Evolutionary conservation across 2,888 invertebrate species (phyloP), one percentile per base, ranked within the genome.

Genomic region (Sipha maydis): DNA sequence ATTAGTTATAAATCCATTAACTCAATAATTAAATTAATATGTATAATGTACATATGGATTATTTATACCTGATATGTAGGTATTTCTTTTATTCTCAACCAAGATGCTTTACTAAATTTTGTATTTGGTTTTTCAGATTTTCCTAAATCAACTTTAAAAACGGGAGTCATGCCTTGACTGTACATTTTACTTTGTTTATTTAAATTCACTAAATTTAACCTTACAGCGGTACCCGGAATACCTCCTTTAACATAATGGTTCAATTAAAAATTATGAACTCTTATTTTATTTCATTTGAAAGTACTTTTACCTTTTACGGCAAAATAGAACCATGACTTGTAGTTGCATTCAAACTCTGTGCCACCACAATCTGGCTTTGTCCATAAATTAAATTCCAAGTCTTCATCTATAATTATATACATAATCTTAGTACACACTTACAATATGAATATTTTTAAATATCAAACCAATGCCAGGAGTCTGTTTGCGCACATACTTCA

Each of bases 321-420:
- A 92, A 98, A 98, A 92, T 97, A 95, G 92, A 98, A 98, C 98
- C 98, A 98, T 1, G 97, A 97, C 90, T 97, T 93, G 92, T 97
- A 97, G 83, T 95, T 95, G 93, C 97, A 97, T 92, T 97, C 96
- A 93, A 94, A 97, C 91, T 95, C 95, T 0, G 97, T 97, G 41
- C 96, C 97, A 76, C 94, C 95, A 92, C 97, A 97, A 92, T 98
- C 98, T 0, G 97, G 97, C 91, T 95, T 94, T 1, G 97, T 97
- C 97, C 97, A 97, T 82, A 97, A 92, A 92, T 97, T 97, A 91
- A 96, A 97, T 92, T 97, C 97, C 92, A 94, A 95, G 91, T 96
- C 96, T 41, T 88, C 88, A 67, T 88, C 88, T 88, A 88, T 38
- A 88, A 80, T 86, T 78, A 61, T 56, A 76, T 28, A 61, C 28